Evolutionary conservation across 1,140 invertebrate species (phyloP).

Genomic region (Ceratoteleas bidentatus): DNA sequence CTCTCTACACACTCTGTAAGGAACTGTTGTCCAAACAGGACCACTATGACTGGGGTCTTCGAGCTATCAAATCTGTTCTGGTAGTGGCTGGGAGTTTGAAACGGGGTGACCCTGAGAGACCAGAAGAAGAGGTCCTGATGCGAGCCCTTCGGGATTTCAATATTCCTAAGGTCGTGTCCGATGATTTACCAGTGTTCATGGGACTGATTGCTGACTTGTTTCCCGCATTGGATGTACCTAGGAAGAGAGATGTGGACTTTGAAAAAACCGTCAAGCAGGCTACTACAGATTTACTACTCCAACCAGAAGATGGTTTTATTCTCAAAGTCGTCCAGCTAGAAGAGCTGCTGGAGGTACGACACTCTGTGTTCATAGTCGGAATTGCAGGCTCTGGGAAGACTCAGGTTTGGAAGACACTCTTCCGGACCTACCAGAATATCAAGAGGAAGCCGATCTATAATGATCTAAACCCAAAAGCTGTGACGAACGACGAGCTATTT

Average conservation of each 20-base stretch:
- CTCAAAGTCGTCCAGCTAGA: conserved; percentile 93
- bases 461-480: conserved; percentile 96
- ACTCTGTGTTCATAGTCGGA: conserved; percentile 96
- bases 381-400: conserved; percentile 96
- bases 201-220: conserved; percentile 96
- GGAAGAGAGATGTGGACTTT: conserved; percentile 91
- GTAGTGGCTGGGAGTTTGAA: conserved; percentile 97
- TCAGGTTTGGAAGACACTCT: conserved; percentile 95
- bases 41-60: conserved; percentile 85
- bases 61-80: conserved; percentile 97
- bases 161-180: conserved; percentile 98
- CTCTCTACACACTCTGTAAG: conserved; percentile 96
- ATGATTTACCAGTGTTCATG: conserved; percentile 98
- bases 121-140: conserved; percentile 99
- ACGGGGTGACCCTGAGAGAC: conserved; percentile 93
- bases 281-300: conserved; percentile 90
- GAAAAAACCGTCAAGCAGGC: conserved; percentile 90
- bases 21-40: conserved; percentile 98
- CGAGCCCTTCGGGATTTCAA: conserved; percentile 97
- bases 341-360: conserved; percentile 94
- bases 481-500: conserved; percentile 97
- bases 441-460: conserved; percentile 92
- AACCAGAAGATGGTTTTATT: conserved; percentile 95
- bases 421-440: conserved; percentile 90
- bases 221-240: conserved; percentile 96